Evolutionary conservation across 35 echinoderm and acorn worm species (phyloP).

Genomic region (Apostichopus parvimensis): DNA sequence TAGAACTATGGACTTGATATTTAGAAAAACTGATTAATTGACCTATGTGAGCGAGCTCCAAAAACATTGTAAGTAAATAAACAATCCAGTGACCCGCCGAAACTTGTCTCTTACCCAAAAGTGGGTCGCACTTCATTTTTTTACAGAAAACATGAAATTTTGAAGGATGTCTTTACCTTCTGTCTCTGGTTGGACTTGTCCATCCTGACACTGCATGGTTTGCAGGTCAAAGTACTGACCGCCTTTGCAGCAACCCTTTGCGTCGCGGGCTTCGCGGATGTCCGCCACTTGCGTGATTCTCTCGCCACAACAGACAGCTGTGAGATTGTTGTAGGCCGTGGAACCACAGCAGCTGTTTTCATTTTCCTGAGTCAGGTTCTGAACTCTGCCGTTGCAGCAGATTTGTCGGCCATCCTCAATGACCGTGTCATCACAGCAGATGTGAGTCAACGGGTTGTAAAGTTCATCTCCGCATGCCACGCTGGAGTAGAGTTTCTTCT

Average conservation of each 20-base stretch:
- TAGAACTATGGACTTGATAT: too few species aligned
- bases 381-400: slow-evolving; percentile 4
- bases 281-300: not conserved
- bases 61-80: too few species aligned
- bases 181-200: not conserved
- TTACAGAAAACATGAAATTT: too few species aligned
- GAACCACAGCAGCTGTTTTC: slow-evolving; percentile 39
- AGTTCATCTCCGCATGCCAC: not conserved
- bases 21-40: too few species aligned
- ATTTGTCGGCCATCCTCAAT: slow-evolving; percentile 1
- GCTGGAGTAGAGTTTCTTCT: not conserved
- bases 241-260: not conserved
- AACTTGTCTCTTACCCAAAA: too few species aligned
- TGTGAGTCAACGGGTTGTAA: not conserved
- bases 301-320: slow-evolving; percentile 3
- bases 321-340: slow-evolving; percentile 29
- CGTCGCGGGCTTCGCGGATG: not conserved
- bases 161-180: not conserved
- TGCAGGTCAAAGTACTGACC: not conserved
- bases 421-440: not conserved
- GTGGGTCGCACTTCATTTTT: too few species aligned
- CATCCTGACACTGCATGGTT: slow-evolving; percentile 8
- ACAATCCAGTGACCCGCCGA: too few species aligned
- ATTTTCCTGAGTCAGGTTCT: not conserved
- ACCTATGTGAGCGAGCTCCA: too few species aligned